Evolutionary conservation across 2,113 vertebrate genomes (phyloP).

Genomic region (Zonotrichia leucophrys): DNA sequence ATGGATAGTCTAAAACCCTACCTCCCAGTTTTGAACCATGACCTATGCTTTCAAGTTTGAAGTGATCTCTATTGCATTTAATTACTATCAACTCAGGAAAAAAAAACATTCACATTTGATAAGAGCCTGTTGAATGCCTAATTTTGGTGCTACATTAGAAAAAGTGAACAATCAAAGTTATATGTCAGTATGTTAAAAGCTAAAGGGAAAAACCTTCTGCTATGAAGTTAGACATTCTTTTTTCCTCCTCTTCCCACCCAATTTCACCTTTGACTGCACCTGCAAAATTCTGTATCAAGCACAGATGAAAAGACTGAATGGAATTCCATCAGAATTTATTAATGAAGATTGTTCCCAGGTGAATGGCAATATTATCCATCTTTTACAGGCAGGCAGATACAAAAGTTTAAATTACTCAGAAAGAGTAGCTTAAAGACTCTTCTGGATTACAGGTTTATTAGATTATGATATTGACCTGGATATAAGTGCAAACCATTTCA

Average conservation of each 20-base stretch:
- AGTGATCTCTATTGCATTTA: background rate
- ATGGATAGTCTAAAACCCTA: background rate
- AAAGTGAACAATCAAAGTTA: background rate
- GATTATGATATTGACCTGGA: slow-evolving; percentile 37
- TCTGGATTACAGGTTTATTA: slow-evolving; percentile 60
- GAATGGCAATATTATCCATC: slow-evolving; percentile 38
- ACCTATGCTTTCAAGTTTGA: background rate
- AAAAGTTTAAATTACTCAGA: slow-evolving; percentile 50
- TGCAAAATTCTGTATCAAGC: background rate
- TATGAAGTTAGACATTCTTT: background rate
- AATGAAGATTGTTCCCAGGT: slow-evolving; percentile 45
- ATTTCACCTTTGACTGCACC: slow-evolving; percentile 10
- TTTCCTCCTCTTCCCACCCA: background rate
- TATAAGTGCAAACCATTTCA: slow-evolving; percentile 21
- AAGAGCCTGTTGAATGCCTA: background rate
- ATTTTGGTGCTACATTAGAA: background rate
- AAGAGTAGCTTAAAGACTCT: slow-evolving; percentile 46
- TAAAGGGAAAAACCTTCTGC: background rate
- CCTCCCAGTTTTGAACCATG: background rate
- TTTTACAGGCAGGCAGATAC: slow-evolving; percentile 44
- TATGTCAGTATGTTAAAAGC: slow-evolving; percentile 1
- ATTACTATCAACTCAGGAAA: background rate
- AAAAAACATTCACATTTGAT: background rate
- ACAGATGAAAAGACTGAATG: slow-evolving; percentile 34
- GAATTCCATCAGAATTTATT: slow-evolving; percentile 49